Percentiles rank a stretch among this genome's conserved stretches.
These are phyloP conservation scores for Spodoptera litura DNA, from an alignment of 1,140 invertebrate species.

Conservation along the genomic window DNA sequence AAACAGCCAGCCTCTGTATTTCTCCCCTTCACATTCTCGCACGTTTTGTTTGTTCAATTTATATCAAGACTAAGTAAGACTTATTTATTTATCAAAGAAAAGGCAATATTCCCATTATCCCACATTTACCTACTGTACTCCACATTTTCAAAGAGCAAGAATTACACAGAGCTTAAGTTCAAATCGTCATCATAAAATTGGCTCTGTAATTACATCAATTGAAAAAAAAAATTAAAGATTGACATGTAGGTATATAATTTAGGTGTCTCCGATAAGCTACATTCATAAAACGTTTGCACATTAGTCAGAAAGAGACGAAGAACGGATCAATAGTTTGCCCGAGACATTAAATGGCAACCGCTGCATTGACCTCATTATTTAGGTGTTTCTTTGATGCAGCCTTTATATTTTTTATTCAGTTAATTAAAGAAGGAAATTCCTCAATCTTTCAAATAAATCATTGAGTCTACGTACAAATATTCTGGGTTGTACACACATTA, in stretches of 20 bases:
- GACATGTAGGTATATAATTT: constrained; percentile 12
- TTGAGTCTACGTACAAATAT: neutral
- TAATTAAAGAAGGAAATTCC: neutral
- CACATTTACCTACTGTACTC: constrained; percentile 4
- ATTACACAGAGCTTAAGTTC: neutral
- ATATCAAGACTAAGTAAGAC: neutral
- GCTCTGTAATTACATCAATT: neutral
- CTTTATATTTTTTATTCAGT: constrained; percentile 4
- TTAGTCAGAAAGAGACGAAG: constrained; percentile 82
- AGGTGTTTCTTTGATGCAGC: constrained; percentile 68
- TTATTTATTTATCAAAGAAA: constrained; percentile 38
- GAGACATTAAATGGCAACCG: constrained; percentile 83
- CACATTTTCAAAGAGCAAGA: neutral
- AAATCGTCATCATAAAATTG: neutral
- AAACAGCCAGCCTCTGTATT: constrained; percentile 53
- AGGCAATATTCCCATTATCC: constrained; percentile 35
- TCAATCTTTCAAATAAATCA: neutral
- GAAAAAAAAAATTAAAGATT: neutral
- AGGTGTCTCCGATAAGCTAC: constrained; percentile 44
- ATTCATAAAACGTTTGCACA: constrained; percentile 68
- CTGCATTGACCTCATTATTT: constrained; percentile 85
- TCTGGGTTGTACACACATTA: too few species aligned
- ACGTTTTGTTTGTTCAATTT: constrained; percentile 20
- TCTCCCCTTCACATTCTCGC: constrained; percentile 34
- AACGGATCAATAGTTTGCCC: constrained; percentile 84